phyloP scores from a whole-genome alignment of 2,113 vertebrate species.

The Ursus arctos region DNA sequence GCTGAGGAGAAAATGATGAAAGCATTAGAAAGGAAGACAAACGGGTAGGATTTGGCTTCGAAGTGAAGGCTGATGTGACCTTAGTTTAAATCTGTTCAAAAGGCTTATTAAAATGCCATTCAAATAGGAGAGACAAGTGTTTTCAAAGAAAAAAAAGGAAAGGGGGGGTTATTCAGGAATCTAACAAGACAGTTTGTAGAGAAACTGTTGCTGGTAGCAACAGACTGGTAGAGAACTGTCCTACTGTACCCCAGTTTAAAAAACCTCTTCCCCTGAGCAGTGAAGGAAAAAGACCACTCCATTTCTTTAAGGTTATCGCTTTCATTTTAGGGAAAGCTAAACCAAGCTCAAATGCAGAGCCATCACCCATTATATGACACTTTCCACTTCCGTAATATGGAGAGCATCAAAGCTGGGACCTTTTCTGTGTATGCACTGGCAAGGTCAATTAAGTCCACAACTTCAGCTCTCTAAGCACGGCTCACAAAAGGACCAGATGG shows the following conservation, averaged over 20 bases:
- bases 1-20: constrained; percentile 65
- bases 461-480: background rate
- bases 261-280: background rate
- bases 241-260: background rate
- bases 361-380: background rate
- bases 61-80: constrained; percentile 47
- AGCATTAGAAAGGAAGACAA: constrained; percentile 67
- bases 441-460: background rate
- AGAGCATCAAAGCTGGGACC: background rate
- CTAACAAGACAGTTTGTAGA: constrained; percentile 21
- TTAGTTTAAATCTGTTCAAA: constrained; percentile 68
- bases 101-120: constrained; percentile 68
- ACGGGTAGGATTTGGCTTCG: constrained; percentile 38
- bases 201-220: background rate
- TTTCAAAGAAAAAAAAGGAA: background rate
- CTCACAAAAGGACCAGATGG: constrained; percentile 10
- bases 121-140: background rate
- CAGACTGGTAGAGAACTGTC: background rate
- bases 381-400: background rate
- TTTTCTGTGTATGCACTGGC: background rate
- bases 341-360: background rate
- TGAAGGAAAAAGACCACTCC: background rate
- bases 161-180: background rate
- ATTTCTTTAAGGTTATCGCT: background rate
- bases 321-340: background rate